Evolutionary conservation across 2,113 vertebrate species (phyloP).

Genomic region (Donacobius atricapilla): DNA sequence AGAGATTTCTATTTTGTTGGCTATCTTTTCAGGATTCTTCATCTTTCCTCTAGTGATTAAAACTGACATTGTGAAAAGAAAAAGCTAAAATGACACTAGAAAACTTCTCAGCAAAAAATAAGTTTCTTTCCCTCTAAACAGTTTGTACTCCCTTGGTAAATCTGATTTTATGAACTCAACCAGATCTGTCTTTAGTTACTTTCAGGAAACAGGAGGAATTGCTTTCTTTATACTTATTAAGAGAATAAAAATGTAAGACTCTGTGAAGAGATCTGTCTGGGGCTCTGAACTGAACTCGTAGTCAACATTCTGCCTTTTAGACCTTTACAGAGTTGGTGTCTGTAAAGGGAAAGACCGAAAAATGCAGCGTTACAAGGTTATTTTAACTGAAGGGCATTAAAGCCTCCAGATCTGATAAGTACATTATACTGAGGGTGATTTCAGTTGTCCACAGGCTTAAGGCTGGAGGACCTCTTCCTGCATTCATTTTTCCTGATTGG

Average conservation of each 20-base stretch:
- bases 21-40: background rate
- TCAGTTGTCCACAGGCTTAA: background rate
- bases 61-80: background rate
- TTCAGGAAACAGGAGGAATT: background rate
- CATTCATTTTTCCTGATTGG: background rate
- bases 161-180: background rate
- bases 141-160: background rate
- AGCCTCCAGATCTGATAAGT: constrained; percentile 30
- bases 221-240: background rate
- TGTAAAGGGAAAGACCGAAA: background rate
- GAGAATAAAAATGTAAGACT: background rate
- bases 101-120: background rate
- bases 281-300: background rate
- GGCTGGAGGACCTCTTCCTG: background rate
- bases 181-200: background rate
- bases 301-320: background rate
- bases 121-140: background rate
- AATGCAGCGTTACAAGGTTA: background rate
- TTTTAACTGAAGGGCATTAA: constrained; percentile 12
- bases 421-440: background rate
- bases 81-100: background rate
- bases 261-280: background rate
- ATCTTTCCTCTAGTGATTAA: background rate
- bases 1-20: background rate
- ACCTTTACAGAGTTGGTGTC: background rate